These are phyloP conservation scores for Trachythela sp. DNA, from an alignment of 64 coral and sea anemone genomes.

Conservation along the genomic window DNA sequence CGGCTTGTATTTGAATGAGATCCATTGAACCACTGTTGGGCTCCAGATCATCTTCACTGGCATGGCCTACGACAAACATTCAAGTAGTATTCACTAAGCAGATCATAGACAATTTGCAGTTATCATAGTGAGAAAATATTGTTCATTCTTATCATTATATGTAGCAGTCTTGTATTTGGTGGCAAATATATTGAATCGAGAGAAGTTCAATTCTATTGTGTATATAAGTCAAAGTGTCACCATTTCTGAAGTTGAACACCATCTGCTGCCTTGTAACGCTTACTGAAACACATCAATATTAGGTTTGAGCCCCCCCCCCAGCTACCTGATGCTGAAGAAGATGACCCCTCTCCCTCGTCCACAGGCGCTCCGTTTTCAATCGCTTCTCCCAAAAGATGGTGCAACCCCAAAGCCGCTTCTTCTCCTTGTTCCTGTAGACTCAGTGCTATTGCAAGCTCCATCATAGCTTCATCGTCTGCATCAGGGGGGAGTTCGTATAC, in stretches of 20 bases:
- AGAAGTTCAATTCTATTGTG: no score
- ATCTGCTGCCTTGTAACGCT: no score
- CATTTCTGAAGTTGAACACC: no score
- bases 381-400: not conserved
- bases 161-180: no score
- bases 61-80: constrained; percentile 51
- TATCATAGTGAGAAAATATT: not conserved
- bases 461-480: constrained; percentile 99
- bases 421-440: constrained; percentile 85
- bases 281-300: no score
- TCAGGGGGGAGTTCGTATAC: constrained; percentile 89
- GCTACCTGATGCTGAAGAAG: not conserved
- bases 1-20: not conserved
- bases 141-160: no score
- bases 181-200: no score
- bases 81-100: no score
- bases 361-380: constrained; percentile 3
- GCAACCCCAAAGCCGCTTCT: not conserved
- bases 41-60: constrained; percentile 92
- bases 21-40: constrained; percentile 47
- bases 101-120: no score
- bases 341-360: not conserved
- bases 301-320: no score
- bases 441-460: constrained; percentile 93
- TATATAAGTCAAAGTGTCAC: no score